phyloP scores from a whole-genome alignment of 2,113 vertebrate species.

The Noturus placidus region DNA sequence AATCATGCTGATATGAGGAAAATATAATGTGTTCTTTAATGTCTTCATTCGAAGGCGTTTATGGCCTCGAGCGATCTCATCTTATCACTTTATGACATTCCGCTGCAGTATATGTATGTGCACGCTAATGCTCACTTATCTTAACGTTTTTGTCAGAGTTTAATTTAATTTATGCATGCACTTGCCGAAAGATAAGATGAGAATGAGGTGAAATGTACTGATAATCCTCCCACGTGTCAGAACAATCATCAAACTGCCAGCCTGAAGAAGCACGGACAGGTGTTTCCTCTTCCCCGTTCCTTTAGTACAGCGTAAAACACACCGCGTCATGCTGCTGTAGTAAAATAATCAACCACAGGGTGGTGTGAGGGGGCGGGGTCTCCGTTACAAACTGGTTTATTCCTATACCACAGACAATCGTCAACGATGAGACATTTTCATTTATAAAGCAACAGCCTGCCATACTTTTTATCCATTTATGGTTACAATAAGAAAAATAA shows the following conservation, averaged over 20 bases:
- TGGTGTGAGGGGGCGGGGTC: background rate
- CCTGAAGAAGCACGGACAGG: background rate
- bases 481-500: background rate
- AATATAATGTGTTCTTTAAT: constrained; percentile 12
- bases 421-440: background rate
- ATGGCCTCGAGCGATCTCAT: constrained; percentile 9
- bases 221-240: background rate
- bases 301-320: background rate
- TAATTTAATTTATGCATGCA: background rate
- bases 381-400: background rate
- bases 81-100: constrained; percentile 9
- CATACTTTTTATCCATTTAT: background rate
- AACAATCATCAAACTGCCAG: background rate
- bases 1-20: background rate
- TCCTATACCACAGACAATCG: background rate
- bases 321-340: background rate
- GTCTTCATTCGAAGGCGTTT: background rate
- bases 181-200: background rate
- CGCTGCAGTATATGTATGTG: background rate
- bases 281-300: background rate
- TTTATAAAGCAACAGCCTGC: too few species aligned
- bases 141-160: background rate
- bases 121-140: background rate
- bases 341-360: background rate
- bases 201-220: constrained; percentile 6